Base-by-base conservation (phyloP, 92 coral and sea anemone species). In the Bergia sp. region DNA sequence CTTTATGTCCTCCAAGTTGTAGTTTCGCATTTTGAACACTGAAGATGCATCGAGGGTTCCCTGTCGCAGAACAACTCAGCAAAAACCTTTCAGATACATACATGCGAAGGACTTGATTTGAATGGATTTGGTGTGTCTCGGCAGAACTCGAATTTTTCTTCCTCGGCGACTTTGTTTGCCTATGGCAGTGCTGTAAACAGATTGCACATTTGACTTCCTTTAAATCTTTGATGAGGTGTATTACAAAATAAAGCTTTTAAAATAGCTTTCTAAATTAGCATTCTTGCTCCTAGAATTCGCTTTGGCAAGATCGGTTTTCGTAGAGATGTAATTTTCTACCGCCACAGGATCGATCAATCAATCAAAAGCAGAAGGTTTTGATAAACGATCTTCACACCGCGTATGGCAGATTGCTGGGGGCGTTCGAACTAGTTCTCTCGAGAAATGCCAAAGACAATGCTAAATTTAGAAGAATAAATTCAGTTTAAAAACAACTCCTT, bases 1-100 rank as follows among this genome's bases (percentile, higher is more conserved):
- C 87, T 84, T 84, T 3, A 84, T 84, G 16, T 84, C 87, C 7
- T 84, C 87, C 49, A 71, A 57, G 44, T 84, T 84, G 79, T 69
- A 73, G 45, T 71, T 84, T 44, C 66, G 87, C 87, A 84, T 84
- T 71, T 84, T 44, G 7, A 74, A 84, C 18, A 49, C 15, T 36
- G 78, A 71, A 45, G 78, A 67, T 37, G 21, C 43, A 11, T 29
- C 29, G 29, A 29, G 29, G 29, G 29, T 71, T 3, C 16, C 64
- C 10, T 71, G 44, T 84, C 43, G 15, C 13, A 10, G 43, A 23
- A 47, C 79, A 36, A 0, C 29, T 84, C 45, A 37, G 18, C 50
- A 45, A 53, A 53, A 15, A 37, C 5, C 3, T 47, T 72, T 72
- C 36, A 2, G 5, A 15, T 16, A 16, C 50, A 65, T 64, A 12